Evolutionary conservation across 2,797 vertebrate genomes (phyloP), one percentile per base, ranked within the genome.

Genomic region (Thamnophis elegans): DNA sequence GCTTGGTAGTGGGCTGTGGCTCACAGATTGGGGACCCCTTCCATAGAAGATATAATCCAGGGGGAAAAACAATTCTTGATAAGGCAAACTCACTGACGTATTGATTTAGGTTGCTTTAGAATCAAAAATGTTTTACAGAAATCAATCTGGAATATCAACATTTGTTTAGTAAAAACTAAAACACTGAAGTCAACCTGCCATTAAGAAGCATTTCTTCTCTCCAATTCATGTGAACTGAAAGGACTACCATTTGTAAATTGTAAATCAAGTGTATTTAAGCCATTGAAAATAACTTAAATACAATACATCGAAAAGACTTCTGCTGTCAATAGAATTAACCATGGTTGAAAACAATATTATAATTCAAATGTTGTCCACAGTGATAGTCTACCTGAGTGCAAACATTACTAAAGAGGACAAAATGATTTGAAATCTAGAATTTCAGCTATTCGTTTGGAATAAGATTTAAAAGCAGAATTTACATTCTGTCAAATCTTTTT

Each of bases 381-480:
- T 36, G 0, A n/a, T 85, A 86, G 36, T 92, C 92, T 95, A 95
- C 96, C 96, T 96, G 96, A 96, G 94, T 94, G 92, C 78, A 53
- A 5, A 90, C 55, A 90, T 95, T 94, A 93, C 56, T 42, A 55
- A 82, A 93, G 68, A 42, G 62, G 51, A 94, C 32, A 93, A 82
- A 20, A 20, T 85, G 42, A 12, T 36, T 86, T 78, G 55, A 42
- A 22, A 53, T 87, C 42, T 73, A 59, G 62, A 82, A 1, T 62
- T 93, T 91, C 54, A 90, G 14, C 8, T 53, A 78, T 12, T 36
- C 1, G 28, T 88, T 16, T 82, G 86, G n/a, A 42, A 12, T 60
- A 55, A 47, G 26, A 62, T 54, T 58, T 54, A 92, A 89, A 59
- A 16, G 8, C 12, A 55, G 11, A 32, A 20, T 51, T 89, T 87